Base-by-base conservation (phyloP, 2,888 invertebrate species). In the Nomada fabriciana region DNA sequence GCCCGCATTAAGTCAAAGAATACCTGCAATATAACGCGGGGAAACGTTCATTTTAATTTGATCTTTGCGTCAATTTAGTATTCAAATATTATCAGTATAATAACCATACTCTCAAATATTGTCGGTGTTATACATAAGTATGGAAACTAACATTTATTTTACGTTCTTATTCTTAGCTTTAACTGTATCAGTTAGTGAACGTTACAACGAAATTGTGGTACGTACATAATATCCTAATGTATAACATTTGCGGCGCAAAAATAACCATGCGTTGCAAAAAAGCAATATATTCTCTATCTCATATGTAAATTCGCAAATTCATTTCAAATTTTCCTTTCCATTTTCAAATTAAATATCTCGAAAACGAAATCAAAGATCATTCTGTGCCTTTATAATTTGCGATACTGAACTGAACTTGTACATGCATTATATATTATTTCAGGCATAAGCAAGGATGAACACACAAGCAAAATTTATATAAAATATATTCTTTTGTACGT, bases 1-100 rank as follows among this genome's bases (percentile, higher is more conserved):
- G 99, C 99, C 90, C 99, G 96, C 99, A 99, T 99, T 95, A 99
- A 96, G 95, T 99, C 99, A 95, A 98, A 99, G 96, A 99, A 99
- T 93, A 99, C 98, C 99, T 99, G 95, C 9, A 89, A 90, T n/a
- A 52, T 42, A 75, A 85, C 23, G 61, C 25, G 78, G 13, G 0
- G 25, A 55, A 43, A 20, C 15, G 20, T 76, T 13, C 52, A 73
- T 73, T 47, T 69, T 60, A 25, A 70, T 23, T 20, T 70, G 25
- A 65, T 20, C 20, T 36, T 55, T 70, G 15, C 13, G 72, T 93
- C 57, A 61, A 76, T 10, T 36, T 57, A 42, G 9, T 52, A 65
- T 67, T 65, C 11, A 23, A 61, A 70, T 4, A 23, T 36, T 3
- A 42, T 47, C 7, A 18, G 52, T 53, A 25, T 29, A 75, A 53